Evolutionary conservation across 2,113 vertebrate species (phyloP), one percentile per base, ranked within the genome.

Genomic region (Tragelaphus strepsiceros): DNA sequence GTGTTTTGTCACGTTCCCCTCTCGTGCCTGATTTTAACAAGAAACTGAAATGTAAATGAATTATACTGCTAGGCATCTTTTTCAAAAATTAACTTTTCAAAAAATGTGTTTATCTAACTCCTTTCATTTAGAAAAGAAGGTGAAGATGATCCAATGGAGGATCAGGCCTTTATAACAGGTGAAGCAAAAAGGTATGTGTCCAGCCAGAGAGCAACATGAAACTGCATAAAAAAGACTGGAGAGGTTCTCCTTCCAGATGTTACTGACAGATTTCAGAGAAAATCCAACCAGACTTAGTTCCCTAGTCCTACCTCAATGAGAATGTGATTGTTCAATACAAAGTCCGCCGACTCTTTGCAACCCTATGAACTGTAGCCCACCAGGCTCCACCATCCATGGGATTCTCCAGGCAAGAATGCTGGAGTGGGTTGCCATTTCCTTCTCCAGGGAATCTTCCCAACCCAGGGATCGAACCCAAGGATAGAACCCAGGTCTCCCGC

Each of bases 281-380:
- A 95, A 85, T 43, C 26, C 80, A 96, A 87, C 51, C 82, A 54
- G 43, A 67, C 32, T 86, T 30, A 59, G 67, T 88, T 98, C 95
- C 80, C 32, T 28, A 58, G 64, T 82, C 77, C 39, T 89, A 82
- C 13, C 11, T 11, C 89, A 89, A 67, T n/a, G 17, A 91, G 43
- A 88, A 43, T 98, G 51, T 96, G 51, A 88, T 51, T 97, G 46
- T 96, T 97, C 64, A 71, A 85, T 43, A 43, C 39, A 43, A 43
- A 43, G 39, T 43, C 39, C 39, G 46, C 46, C 9, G 2, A 49
- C 46, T 49, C 46, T 49, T 49, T 49, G 46, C 46, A 49, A 49
- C 46, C 46, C 46, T 49, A 49, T 49, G 46, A 10, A 49, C 46
- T 49, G 46, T 49, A 49, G 46, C 46, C 46, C 46, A 49, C 46